Percentiles rank a stretch among this genome's conserved stretches.
phyloP scores from a whole-genome alignment of 2,113 vertebrate genomes.

The Aegotheles bennettii region DNA sequence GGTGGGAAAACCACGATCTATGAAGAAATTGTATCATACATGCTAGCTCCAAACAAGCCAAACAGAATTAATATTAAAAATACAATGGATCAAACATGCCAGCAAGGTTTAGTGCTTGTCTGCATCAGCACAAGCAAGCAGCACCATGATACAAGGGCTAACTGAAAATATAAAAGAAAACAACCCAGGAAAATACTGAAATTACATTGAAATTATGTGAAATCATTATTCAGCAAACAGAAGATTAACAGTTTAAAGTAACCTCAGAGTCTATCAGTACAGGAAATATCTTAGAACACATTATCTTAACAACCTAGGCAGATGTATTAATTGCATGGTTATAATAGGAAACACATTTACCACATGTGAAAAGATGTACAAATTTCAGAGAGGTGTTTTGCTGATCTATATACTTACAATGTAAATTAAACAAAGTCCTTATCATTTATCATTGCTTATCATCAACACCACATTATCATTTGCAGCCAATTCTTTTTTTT shows the following conservation, averaged over 20 bases:
- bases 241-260: background rate
- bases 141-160: background rate
- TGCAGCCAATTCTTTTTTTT: background rate
- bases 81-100: background rate
- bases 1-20: background rate
- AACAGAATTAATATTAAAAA: background rate
- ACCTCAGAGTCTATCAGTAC: background rate
- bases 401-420: background rate
- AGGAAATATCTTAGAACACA: background rate
- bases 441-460: background rate
- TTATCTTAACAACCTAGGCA: background rate
- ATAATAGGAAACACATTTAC: background rate
- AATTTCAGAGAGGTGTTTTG: background rate
- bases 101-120: background rate
- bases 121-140: background rate
- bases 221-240: background rate
- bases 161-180: background rate
- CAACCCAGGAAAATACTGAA: background rate
- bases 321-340: background rate
- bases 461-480: background rate
- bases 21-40: background rate
- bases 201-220: background rate
- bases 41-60: background rate
- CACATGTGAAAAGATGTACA: background rate
- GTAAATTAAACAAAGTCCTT: background rate